Percentiles rank a stretch among this genome's conserved stretches.
Conservation (phyloP, 1,140 invertebrate species). For the Diabrotica undecimpunctata region DNA sequence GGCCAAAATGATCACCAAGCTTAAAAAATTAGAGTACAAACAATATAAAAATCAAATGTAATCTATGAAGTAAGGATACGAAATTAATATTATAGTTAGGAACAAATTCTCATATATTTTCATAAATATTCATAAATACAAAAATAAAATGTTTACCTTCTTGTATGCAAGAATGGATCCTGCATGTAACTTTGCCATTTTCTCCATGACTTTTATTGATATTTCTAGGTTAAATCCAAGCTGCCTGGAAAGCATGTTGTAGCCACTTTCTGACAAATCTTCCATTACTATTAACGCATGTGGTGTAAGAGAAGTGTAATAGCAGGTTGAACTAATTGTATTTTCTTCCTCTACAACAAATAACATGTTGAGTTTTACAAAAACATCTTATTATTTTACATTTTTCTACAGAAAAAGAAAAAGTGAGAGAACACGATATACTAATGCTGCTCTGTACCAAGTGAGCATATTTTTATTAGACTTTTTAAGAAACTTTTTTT, state of each 20-base stretch:
- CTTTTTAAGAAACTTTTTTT: too few species aligned
- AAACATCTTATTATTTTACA: too few species aligned
- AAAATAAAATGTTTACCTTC: conserved; percentile 46
- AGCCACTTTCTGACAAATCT: conserved; percentile 54
- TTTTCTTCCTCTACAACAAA: conserved; percentile 27
- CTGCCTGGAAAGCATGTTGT: conserved; percentile 53
- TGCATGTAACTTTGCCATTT: conserved; percentile 58
- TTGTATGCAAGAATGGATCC: conserved; percentile 52
- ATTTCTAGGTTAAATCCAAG: conserved; percentile 53
- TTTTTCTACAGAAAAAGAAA: too few species aligned
- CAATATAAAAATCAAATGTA: too few species aligned
- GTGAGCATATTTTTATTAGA: too few species aligned
- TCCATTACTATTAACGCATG: conserved; percentile 52
- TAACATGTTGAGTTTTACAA: too few species aligned
- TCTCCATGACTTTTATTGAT: conserved; percentile 50
- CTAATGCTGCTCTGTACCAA: background rate
- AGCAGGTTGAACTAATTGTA: conserved; percentile 36
- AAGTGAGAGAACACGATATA: background rate
- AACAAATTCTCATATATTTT: too few species aligned
- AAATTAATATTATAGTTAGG: too few species aligned
- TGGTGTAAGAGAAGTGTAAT: conserved; percentile 42
- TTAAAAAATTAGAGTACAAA: too few species aligned
- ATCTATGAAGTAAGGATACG: too few species aligned
- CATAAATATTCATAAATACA: too few species aligned
- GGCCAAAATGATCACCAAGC: too few species aligned